Evolutionary conservation across 2,797 vertebrate genomes (phyloP).

Genomic region (Vireo griseus): DNA sequence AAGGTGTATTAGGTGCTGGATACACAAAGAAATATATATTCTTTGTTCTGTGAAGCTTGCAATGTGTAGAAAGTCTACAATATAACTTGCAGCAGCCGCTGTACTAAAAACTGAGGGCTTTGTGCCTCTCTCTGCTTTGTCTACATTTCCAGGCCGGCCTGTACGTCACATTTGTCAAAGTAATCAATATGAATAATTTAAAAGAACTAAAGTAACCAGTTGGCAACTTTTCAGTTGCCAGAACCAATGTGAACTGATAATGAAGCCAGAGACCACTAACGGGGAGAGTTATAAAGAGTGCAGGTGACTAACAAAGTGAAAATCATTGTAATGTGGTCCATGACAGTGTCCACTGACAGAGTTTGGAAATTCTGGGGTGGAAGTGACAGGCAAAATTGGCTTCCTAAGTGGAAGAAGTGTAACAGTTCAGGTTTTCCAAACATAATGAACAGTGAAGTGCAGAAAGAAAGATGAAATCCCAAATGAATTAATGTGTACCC

Average conservation of each 20-base stretch:
- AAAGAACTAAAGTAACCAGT: slow-evolving; percentile 31
- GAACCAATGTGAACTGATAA: slow-evolving; percentile 12
- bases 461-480: background rate
- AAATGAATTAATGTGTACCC: background rate
- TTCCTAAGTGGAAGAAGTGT: background rate
- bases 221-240: slow-evolving; percentile 12
- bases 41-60: background rate
- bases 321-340: background rate
- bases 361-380: background rate
- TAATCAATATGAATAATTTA: slow-evolving; percentile 48
- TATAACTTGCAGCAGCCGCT: background rate
- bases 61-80: background rate
- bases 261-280: background rate
- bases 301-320: background rate
- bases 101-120: background rate
- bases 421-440: background rate
- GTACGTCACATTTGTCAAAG: slow-evolving; percentile 4
- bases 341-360: background rate
- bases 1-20: background rate
- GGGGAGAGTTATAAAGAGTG: background rate
- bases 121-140: background rate
- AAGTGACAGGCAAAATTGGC: background rate
- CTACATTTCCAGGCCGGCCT: background rate
- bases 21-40: background rate
- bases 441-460: background rate